Percentiles rank a stretch among this genome's conserved stretches.
phyloP scores from a whole-genome alignment of 37 sponge, comb jelly and placozoan species.

The Geodia barretti region DNA sequence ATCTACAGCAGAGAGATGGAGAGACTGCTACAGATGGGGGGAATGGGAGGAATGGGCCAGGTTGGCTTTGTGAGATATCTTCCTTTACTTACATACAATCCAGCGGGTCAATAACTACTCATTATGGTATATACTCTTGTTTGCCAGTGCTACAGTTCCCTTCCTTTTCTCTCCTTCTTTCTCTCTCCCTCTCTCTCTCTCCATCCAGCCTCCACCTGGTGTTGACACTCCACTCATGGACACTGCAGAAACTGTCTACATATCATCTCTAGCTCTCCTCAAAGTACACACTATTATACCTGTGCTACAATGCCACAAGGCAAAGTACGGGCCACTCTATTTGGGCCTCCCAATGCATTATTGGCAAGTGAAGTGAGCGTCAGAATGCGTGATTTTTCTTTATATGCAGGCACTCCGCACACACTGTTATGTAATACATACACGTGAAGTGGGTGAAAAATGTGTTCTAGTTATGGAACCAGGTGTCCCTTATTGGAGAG shows the following conservation, averaged over 20 bases:
- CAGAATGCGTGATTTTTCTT: too few species aligned
- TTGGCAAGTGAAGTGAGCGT: too few species aligned
- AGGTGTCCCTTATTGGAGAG: too few species aligned
- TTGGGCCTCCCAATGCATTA: too few species aligned
- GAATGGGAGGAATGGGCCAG: slow-evolving; percentile 82
- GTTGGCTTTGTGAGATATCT: slow-evolving; percentile 29
- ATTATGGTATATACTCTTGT: too few species aligned
- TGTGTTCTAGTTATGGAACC: too few species aligned
- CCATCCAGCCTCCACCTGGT: slow-evolving; percentile 53
- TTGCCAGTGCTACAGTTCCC: background rate
- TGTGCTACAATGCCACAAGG: too few species aligned
- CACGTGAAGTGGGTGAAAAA: too few species aligned
- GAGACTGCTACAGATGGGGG: slow-evolving; percentile 73
- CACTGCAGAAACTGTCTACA: slow-evolving; percentile 98
- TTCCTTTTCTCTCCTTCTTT: background rate
- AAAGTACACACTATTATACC: slow-evolving; percentile 81
- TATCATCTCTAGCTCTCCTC: slow-evolving; percentile 96
- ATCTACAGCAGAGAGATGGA: too few species aligned
- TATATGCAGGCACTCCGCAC: too few species aligned
- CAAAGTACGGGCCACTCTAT: too few species aligned
- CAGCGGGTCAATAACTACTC: background rate
- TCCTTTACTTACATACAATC: background rate
- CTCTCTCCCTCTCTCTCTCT: background rate
- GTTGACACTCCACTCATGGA: slow-evolving; percentile 88
- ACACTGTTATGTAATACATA: too few species aligned